Base-by-base conservation (phyloP, 2,797 vertebrate species). In the Rhabdomys pumilio region DNA sequence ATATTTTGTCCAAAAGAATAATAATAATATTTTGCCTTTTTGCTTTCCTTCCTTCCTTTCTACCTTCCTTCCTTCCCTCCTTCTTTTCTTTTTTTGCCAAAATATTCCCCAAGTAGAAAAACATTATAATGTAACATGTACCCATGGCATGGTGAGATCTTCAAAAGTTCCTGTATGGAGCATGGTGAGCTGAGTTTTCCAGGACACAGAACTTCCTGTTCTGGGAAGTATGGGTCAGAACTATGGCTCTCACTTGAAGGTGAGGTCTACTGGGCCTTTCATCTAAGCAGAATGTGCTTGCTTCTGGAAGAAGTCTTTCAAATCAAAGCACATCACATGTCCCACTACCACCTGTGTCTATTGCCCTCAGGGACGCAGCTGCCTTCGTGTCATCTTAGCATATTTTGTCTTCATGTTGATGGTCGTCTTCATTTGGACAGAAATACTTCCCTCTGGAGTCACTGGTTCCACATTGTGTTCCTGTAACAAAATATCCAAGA, bases 151-250 rank as follows among this genome's bases (percentile, higher is more conserved):
- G 17, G 44, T 8, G 47, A 80, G 38, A 83, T 63, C 19, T 86
- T 73, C 90, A 89, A 41, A 93, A 92, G 69, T 95, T 38, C 50
- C 41, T 14, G 3, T 67, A 47, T 44, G 9, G 67, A 86, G 89
- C 87, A 61, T 31, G 38, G 82, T 38, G n/a, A 55, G 14, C 44
- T 92, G 41, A 65, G 8, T 75, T 92, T 88, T 92, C 75, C 4
- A 61, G 89, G 72, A 61, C 59, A 67, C 19, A 67, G n/a, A 65
- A 79, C 55, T 92, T 63, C 10, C 24, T 83, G 29, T 57, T 84
- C 67, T 14, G 57, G 75, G 47, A 92, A 82, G 9, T 47, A 20
- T 41, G 59, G 41, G 44, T 55, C 65, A 31, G 59, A 92, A 34
- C 19, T 34, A n/a, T 72, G 50, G 57, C 72, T 87, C 44, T 11